These are phyloP conservation scores for Thyatira batis DNA, from an alignment of 2,888 invertebrate species.

Conservation along the genomic window DNA sequence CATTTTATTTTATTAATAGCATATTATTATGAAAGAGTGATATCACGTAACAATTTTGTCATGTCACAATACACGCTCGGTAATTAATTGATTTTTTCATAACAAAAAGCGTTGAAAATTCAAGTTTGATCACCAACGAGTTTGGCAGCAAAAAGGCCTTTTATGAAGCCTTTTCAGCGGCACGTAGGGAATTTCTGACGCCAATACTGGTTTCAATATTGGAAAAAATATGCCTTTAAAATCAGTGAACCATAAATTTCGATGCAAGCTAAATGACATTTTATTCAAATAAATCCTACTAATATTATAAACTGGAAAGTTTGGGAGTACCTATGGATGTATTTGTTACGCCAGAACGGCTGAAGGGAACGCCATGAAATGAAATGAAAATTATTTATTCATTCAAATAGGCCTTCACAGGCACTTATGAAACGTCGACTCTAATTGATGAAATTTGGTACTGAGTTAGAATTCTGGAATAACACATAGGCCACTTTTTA, in stretches of 20 bases:
- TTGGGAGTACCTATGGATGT: too few relatives aligned
- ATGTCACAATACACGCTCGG: constrained; percentile 7
- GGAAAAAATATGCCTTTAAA: not conserved
- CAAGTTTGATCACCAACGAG: constrained; percentile 7
- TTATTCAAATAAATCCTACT: not conserved
- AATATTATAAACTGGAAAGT: too few relatives aligned
- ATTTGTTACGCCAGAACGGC: too few relatives aligned
- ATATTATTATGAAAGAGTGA: not conserved
- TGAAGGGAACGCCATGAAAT: too few relatives aligned
- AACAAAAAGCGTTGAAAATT: constrained; percentile 9
- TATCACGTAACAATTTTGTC: not conserved
- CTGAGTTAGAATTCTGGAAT: too few relatives aligned
- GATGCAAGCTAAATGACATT: not conserved
- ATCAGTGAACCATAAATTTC: not conserved
- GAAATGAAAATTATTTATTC: too few relatives aligned
- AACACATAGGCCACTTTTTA: too few relatives aligned
- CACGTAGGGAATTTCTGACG: not conserved
- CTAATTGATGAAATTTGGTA: too few relatives aligned
- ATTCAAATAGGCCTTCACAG: too few relatives aligned
- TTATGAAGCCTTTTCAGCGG: not conserved
- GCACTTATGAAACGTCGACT: too few relatives aligned
- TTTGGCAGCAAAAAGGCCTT: constrained; percentile 1
- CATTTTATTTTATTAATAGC: not conserved
- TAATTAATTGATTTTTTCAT: constrained; percentile 18
- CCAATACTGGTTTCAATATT: not conserved